Evolutionary conservation across 2,888 invertebrate genomes (phyloP), one percentile per base, ranked within the genome.

Genomic region (Laspeyria flexula): DNA sequence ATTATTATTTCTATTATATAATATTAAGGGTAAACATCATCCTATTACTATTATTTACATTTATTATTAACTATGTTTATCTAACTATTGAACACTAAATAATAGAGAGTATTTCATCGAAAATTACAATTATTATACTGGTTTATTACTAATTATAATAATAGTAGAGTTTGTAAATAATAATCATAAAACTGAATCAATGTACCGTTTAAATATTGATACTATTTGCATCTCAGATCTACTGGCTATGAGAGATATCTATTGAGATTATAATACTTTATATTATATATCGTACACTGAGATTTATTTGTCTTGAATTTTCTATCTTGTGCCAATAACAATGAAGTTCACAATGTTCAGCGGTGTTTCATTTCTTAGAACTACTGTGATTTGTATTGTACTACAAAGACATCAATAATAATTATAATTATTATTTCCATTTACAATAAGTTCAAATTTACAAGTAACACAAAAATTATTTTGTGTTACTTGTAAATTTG

Each of bases 21-120:
- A 37, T 44, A 47, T 56, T 47, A 66, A 47, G 70, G 53, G 46
- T 74, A 71, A 77, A 73, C 65, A 79, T 77, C 55, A 76, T 73
- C 74, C 71, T 66, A 61, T 55, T 35, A 47, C 53, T 66, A 64
- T 62, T 69, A 69, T 69, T 51, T 70, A 69, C 70, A 69, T 57
- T 65, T 45, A 56, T 27, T 2, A 21, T 38, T 47, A 59, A 46
- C 63, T 66, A 60, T 30, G 59, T 55, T 58, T 61, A 55, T 53
- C 63, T 73, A 63, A 59, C 66, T 75, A 75, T 67, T 74, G 75
- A 75, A 75, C 75, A 75, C 75, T 75, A 75, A 62, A 51, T 46
- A 56, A 37, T 65, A 61, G 12, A 57, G 65, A 63, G 57, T 61
- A 66, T 65, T 64, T 56, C 13, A 34, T 60, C 13, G 27, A 53